Evolutionary conservation across 92 coral and sea anemone species (phyloP).

Genomic region (Porites divaricata): DNA sequence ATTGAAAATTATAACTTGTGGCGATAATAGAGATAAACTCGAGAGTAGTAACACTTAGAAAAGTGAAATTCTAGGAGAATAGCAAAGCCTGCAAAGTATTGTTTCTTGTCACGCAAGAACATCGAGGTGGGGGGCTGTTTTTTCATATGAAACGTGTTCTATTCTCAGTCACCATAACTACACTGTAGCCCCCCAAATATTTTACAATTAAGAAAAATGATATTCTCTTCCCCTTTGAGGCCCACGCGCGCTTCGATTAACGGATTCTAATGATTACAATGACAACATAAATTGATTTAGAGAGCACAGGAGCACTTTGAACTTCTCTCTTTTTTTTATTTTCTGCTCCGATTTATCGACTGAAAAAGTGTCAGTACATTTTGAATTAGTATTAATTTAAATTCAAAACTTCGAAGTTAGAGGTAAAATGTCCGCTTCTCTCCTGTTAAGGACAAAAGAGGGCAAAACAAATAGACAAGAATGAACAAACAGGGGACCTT

Average conservation of each 20-base stretch:
- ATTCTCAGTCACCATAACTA: slow-evolving; percentile 9
- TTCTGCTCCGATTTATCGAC: neutral
- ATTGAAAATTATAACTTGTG: neutral
- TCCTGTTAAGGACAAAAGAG: neutral
- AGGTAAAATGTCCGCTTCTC: neutral
- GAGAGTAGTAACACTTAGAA: neutral
- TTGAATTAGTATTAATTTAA: neutral
- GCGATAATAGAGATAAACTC: neutral
- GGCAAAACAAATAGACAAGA: neutral
- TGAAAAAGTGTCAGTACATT: neutral
- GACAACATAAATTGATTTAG: neutral
- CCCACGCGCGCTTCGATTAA: slow-evolving; percentile 18
- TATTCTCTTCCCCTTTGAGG: slow-evolving; percentile 3
- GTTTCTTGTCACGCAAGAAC: neutral
- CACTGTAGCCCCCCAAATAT: neutral
- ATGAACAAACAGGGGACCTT: neutral
- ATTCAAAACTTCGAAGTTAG: no score
- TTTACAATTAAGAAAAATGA: slow-evolving; percentile 1
- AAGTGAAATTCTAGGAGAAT: neutral
- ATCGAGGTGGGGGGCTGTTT: neutral
- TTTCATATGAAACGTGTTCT: neutral
- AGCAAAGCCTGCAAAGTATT: no score
- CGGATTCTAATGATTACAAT: neutral
- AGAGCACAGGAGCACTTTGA: neutral
- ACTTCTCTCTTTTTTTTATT: neutral